Evolutionary conservation across 1,140 invertebrate genomes (phyloP), one percentile per base, ranked within the genome.

Genomic region (Anoplolepis gracilipes): DNA sequence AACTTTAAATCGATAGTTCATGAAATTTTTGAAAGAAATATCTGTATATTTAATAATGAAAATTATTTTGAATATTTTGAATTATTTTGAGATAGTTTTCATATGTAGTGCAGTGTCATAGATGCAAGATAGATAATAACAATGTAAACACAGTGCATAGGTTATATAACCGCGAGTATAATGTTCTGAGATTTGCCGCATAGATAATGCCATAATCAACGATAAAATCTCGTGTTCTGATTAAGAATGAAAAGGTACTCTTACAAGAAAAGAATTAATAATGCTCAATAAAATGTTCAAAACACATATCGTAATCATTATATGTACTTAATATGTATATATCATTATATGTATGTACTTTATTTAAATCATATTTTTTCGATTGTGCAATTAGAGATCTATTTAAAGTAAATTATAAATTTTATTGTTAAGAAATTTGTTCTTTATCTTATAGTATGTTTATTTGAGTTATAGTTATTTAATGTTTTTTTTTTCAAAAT

Each of bases 51-150:
- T 39, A 30, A 55, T 46, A 69, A 36, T 69, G 1, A 19, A 1
- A 79, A 55, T 79, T 69, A 30, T 69, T 53, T 69, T 46, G 13
- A 79, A 36, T 36, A 36, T 69, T 55, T 79, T n/a, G 25, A 55
- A 69, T 69, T 55, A 79, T 53, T 16, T 36, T 69, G n/a, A n/a
- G n/a, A 28, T 55, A 1, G 2, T 13, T 19, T 7, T 49, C 16
- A 49, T 1, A 11, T 55, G 22, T 69, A 79, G 33, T 19, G 28
- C 11, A 33, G n/a, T 53, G 62, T 49, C 30, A n/a, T 25, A 69
- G 62, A 79, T 79, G 10, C 25, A 67, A 67, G 62, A 16, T 69
- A 79, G 62, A 79, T 79, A 79, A 79, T 67, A 36, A 7, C 46
- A 67, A 79, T 57, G 64, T 79, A 79, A 79, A 69, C 64, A 79